Conservation (phyloP, 1,140 invertebrate genomes). For the Dermatophagoides farinae region DNA sequence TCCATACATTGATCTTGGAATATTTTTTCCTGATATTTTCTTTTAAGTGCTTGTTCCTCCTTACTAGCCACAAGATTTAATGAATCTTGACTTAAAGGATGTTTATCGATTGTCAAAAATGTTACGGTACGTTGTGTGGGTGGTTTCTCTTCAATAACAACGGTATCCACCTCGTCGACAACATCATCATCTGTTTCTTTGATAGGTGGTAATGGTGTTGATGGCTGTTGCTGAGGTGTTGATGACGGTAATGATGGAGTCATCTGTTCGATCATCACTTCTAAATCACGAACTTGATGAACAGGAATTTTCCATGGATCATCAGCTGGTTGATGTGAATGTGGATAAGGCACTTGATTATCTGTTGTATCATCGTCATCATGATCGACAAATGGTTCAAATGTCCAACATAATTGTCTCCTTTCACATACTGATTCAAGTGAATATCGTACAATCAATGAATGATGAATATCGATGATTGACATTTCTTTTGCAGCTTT, state of each 20-base stretch:
- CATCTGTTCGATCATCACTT: not conserved
- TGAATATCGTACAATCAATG: slow-evolving; percentile 34
- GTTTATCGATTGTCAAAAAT: too few relatives aligned
- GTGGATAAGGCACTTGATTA: too few relatives aligned
- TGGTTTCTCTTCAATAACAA: not conserved
- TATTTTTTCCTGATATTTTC: slow-evolving; percentile 14
- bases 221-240: not conserved
- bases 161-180: not conserved
- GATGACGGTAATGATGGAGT: not conserved
- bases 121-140: too few relatives aligned
- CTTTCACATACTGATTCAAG: slow-evolving; percentile 38
- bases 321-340: slow-evolving; percentile 24
- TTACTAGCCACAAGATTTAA: too few relatives aligned
- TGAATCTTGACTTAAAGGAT: too few relatives aligned
- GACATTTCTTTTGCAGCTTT: slow-evolving; percentile 30
- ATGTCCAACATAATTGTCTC: slow-evolving; percentile 34
- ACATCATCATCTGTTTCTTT: too few relatives aligned
- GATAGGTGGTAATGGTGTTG: not conserved
- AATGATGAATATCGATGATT: slow-evolving; percentile 30
- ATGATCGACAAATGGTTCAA: slow-evolving; percentile 30
- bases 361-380: too few relatives aligned
- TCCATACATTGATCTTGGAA: slow-evolving; percentile 30
- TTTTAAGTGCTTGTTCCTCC: slow-evolving; percentile 19
- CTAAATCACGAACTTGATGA: not conserved
- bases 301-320: slow-evolving; percentile 35